Evolutionary conservation across 2,888 invertebrate species (phyloP).

Genomic region (Caenorhabditis sp.): DNA sequence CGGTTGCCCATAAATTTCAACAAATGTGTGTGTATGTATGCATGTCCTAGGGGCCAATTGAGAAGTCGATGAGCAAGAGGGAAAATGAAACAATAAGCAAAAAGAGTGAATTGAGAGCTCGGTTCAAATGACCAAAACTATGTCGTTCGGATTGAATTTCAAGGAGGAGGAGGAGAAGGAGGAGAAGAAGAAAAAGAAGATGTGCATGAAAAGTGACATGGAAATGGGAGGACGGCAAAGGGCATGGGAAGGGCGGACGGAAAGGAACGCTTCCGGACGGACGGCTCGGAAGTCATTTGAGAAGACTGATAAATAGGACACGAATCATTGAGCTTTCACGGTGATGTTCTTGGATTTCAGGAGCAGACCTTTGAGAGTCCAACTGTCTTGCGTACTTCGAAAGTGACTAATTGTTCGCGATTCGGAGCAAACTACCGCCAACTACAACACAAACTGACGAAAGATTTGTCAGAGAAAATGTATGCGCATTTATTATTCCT

Average conservation of each 20-base stretch:
- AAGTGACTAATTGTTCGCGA: too few relatives aligned
- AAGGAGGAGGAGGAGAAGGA: neutral
- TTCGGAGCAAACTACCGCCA: too few relatives aligned
- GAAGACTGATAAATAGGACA: too few relatives aligned
- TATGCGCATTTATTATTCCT: too few relatives aligned
- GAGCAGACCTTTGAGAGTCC: too few relatives aligned
- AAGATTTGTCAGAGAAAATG: too few relatives aligned
- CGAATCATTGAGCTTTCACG: too few relatives aligned
- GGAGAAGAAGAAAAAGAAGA: conserved; percentile 1
- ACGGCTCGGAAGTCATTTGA: too few relatives aligned
- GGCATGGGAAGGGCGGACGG: neutral
- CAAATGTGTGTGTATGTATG: neutral
- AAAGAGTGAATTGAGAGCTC: neutral
- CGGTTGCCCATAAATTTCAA: conserved; percentile 12
- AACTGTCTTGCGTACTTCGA: too few relatives aligned
- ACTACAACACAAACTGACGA: too few relatives aligned
- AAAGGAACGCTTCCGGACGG: neutral
- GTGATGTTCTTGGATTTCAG: too few relatives aligned
- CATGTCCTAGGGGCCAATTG: neutral
- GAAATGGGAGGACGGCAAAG: conserved; percentile 1
- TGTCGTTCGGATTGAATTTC: conserved; percentile 45
- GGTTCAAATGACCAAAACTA: conserved; percentile 2
- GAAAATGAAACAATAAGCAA: conserved; percentile 11
- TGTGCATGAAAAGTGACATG: conserved; percentile 39
- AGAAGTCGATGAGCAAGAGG: conserved; percentile 2